Percentiles rank a stretch among this genome's conserved stretches.
Conservation (phyloP, 2,888 invertebrate species). For the Lasioglossum figueresi region DNA sequence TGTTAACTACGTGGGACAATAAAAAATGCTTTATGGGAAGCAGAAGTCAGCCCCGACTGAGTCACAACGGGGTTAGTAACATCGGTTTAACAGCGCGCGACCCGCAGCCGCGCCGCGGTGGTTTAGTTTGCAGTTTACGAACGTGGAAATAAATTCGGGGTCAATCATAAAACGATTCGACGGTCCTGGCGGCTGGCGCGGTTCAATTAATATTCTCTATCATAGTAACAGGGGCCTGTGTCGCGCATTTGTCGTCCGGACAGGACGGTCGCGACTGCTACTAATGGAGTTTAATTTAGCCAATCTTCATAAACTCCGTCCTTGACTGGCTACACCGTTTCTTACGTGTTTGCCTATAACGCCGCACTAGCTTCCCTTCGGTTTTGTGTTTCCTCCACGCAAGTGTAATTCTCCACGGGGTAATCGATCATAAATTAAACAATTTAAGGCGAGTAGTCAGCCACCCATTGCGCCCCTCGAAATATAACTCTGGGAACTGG, state of each 20-base stretch:
- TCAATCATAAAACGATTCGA: slow-evolving; percentile 50
- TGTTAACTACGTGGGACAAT: slow-evolving; percentile 4
- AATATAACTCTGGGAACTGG: no score
- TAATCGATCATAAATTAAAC: no score
- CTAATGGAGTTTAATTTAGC: slow-evolving; percentile 65
- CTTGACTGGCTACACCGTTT: slow-evolving; percentile 50
- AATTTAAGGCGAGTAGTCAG: no score
- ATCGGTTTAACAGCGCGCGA: slow-evolving; percentile 37
- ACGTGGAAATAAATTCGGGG: slow-evolving; percentile 50
- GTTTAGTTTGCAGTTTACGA: slow-evolving; percentile 29
- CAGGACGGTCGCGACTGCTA: slow-evolving; percentile 40
- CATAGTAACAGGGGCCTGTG: slow-evolving; percentile 32
- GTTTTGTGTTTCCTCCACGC: neutral
- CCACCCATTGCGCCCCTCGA: no score
- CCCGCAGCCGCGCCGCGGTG: neutral
- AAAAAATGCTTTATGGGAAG: slow-evolving; percentile 29
- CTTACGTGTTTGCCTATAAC: slow-evolving; percentile 44
- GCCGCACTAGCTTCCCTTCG: neutral
- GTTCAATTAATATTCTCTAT: slow-evolving; percentile 48
- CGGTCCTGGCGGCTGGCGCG: slow-evolving; percentile 23
- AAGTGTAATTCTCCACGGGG: neutral
- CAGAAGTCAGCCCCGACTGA: slow-evolving; percentile 19
- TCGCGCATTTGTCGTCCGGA: slow-evolving; percentile 34
- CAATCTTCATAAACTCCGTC: slow-evolving; percentile 60
- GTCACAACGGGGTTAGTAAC: slow-evolving; percentile 7